Percentiles rank a stretch among this genome's conserved stretches.
Evolutionary conservation across 2,113 vertebrate genomes (phyloP).

Genomic region (Macquaria ambigua): DNA sequence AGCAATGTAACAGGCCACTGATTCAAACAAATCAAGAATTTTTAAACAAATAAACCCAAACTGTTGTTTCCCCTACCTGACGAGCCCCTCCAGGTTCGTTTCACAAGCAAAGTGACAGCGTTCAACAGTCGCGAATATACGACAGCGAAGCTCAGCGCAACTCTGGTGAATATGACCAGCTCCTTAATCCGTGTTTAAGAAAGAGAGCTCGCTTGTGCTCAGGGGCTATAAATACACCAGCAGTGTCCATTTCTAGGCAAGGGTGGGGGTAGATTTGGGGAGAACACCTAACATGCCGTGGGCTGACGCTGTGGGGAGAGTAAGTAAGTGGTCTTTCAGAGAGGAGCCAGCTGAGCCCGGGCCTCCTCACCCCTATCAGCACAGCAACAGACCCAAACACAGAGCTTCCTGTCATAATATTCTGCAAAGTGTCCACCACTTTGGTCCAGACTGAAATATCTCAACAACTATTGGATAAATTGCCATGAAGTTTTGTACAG

Average conservation of each 20-base stretch:
- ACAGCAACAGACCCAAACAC: constrained; percentile 37
- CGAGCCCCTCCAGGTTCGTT: constrained; percentile 10
- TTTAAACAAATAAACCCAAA: background rate
- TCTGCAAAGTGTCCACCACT: constrained; percentile 3
- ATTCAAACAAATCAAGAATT: background rate
- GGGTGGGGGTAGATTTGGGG: constrained; percentile 25
- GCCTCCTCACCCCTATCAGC: constrained; percentile 38
- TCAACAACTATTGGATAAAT: background rate
- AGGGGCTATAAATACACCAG: constrained; percentile 84
- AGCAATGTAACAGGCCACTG: background rate
- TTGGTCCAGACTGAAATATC: background rate
- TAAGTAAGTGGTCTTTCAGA: constrained; percentile 49
- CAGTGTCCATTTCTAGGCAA: constrained; percentile 83
- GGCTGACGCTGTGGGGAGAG: constrained; percentile 46
- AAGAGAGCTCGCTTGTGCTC: constrained; percentile 67
- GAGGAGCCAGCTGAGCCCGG: constrained; percentile 49
- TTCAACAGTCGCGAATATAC: constrained; percentile 44
- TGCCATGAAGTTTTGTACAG: too few species aligned
- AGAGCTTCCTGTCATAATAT: constrained; percentile 35
- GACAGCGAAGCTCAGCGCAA: constrained; percentile 45
- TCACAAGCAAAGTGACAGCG: background rate
- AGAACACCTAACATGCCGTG: constrained; percentile 70
- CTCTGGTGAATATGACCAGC: constrained; percentile 53
- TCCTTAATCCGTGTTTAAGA: constrained; percentile 70
- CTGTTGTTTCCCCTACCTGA: constrained; percentile 66